Evolutionary conservation across 2,797 vertebrate species (phyloP).

Genomic region (Etheostoma perlongum): DNA sequence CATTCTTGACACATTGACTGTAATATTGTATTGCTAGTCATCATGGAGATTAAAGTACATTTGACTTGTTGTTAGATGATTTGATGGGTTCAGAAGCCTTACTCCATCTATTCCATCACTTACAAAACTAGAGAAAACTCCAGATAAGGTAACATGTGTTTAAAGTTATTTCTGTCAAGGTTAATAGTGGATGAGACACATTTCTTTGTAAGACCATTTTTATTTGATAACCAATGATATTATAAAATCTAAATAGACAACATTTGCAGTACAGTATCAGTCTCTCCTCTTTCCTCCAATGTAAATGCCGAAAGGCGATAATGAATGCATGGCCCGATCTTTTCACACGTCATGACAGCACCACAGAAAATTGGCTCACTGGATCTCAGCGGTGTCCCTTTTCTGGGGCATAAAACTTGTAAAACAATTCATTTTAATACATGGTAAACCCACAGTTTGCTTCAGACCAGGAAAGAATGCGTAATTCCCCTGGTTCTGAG

Average conservation of each 20-base stretch:
- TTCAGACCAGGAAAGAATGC: conserved; percentile 58
- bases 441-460: conserved; percentile 62
- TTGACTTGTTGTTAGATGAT: not conserved
- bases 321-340: conserved; percentile 61
- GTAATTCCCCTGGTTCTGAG: conserved; percentile 72
- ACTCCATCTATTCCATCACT: not conserved
- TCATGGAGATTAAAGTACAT: not conserved
- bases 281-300: conserved; percentile 27
- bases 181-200: conserved; percentile 10
- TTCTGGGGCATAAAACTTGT: conserved; percentile 75
- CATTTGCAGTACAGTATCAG: conserved; percentile 3
- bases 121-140: not conserved
- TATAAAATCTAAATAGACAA: conserved; percentile 36
- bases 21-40: not conserved
- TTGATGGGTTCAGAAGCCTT: not conserved
- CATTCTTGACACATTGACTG: not conserved
- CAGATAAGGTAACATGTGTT: not conserved
- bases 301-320: conserved; percentile 64
- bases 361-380: conserved; percentile 67
- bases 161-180: conserved; percentile 14
- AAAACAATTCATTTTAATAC: conserved; percentile 81
- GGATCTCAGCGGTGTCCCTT: conserved; percentile 69
- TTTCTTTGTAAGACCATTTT: conserved; percentile 7
- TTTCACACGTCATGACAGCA: conserved; percentile 61
- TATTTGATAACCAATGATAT: conserved; percentile 13